Evolutionary conservation across 2,888 invertebrate species (phyloP), one percentile per base, ranked within the genome.

Genomic region (Eudemis profundana): DNA sequence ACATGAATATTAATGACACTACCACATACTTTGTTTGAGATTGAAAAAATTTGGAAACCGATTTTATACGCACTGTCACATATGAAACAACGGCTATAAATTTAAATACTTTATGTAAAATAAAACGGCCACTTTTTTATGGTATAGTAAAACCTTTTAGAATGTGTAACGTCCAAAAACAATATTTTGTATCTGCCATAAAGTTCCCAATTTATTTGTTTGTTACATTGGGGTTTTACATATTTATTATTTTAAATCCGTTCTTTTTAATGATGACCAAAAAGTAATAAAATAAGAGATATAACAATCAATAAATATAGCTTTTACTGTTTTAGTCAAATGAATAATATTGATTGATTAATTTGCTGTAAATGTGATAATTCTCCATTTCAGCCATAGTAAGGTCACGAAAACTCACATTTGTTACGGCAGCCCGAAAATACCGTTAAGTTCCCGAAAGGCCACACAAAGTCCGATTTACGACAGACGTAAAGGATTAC

Each of bases 21-120:
- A 42, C 36, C 36, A 38, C 54, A 62, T 40, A 62, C 40, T 59
- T 65, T 51, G 54, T 56, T 15, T 40, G 40, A 14, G 21, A 47
- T 17, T 44, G 21, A 73, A 78, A 33, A 64, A 60, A 66, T 74
- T 76, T 71, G 70, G 74, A 76, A 75, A 75, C 76, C 72, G 76
- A 81, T 81, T 83, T 85, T 83, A 86, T 83, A 70, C 75, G 71
- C 61, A 68, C 77, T 82, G 83, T 85, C 83, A 82, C 78, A 79
- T 74, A 78, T 77, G 78, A 83, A 86, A 86, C 83, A 86, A 83
- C 82, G 76, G 67, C 79, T 73, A 85, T 87, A 87, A 88, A 88
- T 86, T 86, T 73, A 72, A 78, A 80, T 75, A 77, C 76, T 86
- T 83, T 82, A 84, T 85, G 76, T 84, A 78, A 84, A 84, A 84